Evolutionary conservation across 2,797 vertebrate species (phyloP), one percentile per base, ranked within the genome.

Genomic region (Smutsia gigantea): DNA sequence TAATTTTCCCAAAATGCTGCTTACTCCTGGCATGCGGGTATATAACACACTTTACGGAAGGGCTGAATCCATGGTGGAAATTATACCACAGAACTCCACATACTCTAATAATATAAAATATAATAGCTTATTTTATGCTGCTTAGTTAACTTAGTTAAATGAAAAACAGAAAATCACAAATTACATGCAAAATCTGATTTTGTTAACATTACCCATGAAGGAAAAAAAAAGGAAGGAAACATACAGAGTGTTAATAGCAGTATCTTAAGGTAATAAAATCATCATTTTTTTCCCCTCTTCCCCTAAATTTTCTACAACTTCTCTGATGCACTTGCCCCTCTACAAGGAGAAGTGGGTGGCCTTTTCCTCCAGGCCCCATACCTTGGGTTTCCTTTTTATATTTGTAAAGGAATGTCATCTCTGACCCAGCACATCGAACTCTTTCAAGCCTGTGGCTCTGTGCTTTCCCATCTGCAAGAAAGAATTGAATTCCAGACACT

Each of bases 131-230:
- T 86, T 79, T 72, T 85, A 81, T 59, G 23, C 39, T 87, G 37
- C 78, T 93, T 74, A 57, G 74, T 55, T 92, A 84, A 78, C 78
- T 93, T 74, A 57, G 74, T 55, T 92, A 84, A 78, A 42, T 75
- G 21, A 69, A 87, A 94, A 92, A 81, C 37, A 81, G 88, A 77
- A 92, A 93, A 42, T 81, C 68, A 19, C 39, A 92, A 92, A 42
- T 77, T 72, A 19, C 39, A 90, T 64, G 49, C 14, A 74, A 61
- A 90, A 27, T 93, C 71, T 85, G 34, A 81, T 55, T 69, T 27
- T 83, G 25, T 82, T 92, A 84, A 77, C 12, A n/a, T 88, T 78
- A 83, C 27, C 55, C 64, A 74, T 29, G 23, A 61, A 34, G 39
- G 27, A 11, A 64, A 19, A 57, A 25, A 11, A n/a, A 59, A 53